Percentiles rank a stretch among this genome's conserved stretches.
Conservation (phyloP, 2,888 invertebrate genomes). For the Melieria crassipennis region DNA sequence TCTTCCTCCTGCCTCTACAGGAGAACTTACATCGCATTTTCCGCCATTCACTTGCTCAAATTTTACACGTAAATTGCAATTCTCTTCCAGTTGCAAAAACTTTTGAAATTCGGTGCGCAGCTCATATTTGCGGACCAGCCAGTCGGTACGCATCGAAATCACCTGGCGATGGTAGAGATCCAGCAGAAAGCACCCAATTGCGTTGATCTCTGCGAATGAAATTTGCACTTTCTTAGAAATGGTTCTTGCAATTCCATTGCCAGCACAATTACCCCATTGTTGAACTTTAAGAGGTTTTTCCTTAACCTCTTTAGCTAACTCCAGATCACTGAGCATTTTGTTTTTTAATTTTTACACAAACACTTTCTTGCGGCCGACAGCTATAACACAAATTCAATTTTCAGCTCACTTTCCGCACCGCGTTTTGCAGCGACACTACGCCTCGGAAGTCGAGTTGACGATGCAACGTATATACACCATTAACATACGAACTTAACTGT, state of each 20-base stretch:
- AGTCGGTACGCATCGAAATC: constrained; percentile 43
- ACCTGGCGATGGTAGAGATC: constrained; percentile 46
- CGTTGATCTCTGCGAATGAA: constrained; percentile 45
- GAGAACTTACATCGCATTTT: constrained; percentile 16
- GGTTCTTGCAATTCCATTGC: neutral
- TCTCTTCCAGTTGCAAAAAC: constrained; percentile 32
- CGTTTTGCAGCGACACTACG: too few relatives aligned
- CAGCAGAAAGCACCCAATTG: constrained; percentile 52
- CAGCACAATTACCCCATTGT: constrained; percentile 25
- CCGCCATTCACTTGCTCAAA: constrained; percentile 7
- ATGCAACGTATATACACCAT: too few relatives aligned
- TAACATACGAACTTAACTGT: too few relatives aligned
- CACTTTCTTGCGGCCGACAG: too few relatives aligned
- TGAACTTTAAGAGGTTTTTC: constrained; percentile 11
- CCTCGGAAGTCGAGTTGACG: too few relatives aligned
- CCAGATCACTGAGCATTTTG: too few relatives aligned
- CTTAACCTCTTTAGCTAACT: neutral
- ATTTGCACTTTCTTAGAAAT: neutral
- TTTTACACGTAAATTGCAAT: constrained; percentile 4
- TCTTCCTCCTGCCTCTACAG: too few relatives aligned
- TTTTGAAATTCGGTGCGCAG: constrained; percentile 44
- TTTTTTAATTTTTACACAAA: too few relatives aligned
- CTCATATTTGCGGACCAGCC: constrained; percentile 48
- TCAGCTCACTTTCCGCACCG: too few relatives aligned
- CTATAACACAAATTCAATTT: too few relatives aligned